Base-by-base conservation (phyloP, 2,888 invertebrate genomes). In the Hyppa rectilinea region DNA sequence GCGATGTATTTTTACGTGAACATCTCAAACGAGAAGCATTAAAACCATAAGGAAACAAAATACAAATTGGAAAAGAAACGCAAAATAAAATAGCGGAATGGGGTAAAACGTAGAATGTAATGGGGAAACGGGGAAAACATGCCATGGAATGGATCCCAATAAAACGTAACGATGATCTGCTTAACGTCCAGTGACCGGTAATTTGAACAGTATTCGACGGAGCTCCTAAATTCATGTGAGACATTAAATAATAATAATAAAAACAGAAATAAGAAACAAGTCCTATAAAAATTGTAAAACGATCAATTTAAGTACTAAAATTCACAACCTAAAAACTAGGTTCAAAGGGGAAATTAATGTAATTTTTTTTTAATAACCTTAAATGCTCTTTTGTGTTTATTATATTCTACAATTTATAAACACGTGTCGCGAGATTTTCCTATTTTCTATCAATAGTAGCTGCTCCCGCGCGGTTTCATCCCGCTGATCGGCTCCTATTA, bases 91-190 rank as follows among this genome's bases (percentile, higher is more conserved):
- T 45, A 62, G 50, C 56, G 9, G 29, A 69, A 47, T 53, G 38
- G 55, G 62, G 56, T 58, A 68, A 71, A 81, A 71, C 62, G 55
- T 80, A 60, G 53, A 77, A 70, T 68, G 40, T 20, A 83, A 77
- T 66, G 71, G 50, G 56, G 31, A 26, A 68, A 65, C 49, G 36
- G 63, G 71, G 66, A 58, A 62, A 79, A 70, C 75, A 75, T 75
- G 56, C 38, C 68, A 69, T 66, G 36, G 71, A 60, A 75, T 61
- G 71, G 67, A 58, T 64, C 47, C 50, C 50, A 31, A 70, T 81
- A 68, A 75, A 81, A 81, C 59, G 75, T 75, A 68, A 83, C 55
- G 83, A 78, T 58, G 49, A 75, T 56, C 75, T 70, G 47, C 64
- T 83, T 71, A 75, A 64, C 75, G 69, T 83, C 78, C 60, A 71